These are phyloP conservation scores for Gadopsis marmoratus DNA, from an alignment of 2,797 vertebrate genomes.

Conservation along the genomic window DNA sequence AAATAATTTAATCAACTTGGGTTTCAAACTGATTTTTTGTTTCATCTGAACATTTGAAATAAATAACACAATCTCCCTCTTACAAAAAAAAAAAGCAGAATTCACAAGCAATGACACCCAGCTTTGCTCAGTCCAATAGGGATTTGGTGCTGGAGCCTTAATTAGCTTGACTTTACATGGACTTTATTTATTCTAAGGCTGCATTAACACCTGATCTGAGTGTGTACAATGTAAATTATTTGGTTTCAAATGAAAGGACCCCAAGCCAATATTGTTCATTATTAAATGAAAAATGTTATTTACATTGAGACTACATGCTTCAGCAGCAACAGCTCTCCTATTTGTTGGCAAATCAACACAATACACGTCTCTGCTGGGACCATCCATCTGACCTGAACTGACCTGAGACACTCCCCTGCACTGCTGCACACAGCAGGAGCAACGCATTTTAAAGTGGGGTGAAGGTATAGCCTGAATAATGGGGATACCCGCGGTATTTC, in stretches of 20 bases:
- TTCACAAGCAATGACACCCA: background rate
- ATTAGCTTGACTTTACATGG: background rate
- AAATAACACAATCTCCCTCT: background rate
- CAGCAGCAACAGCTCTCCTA: background rate
- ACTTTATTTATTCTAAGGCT: background rate
- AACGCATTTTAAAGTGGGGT: background rate
- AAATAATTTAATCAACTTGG: background rate
- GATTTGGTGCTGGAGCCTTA: background rate
- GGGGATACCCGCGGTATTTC: background rate
- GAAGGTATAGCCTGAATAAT: slow-evolving; percentile 7
- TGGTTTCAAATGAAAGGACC: background rate
- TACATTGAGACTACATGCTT: background rate
- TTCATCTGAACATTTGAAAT: background rate
- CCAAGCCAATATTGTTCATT: background rate
- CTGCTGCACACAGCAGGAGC: background rate
- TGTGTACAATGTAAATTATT: background rate
- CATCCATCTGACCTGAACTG: background rate
- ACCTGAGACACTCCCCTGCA: background rate
- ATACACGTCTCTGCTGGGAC: background rate
- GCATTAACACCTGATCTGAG: background rate
- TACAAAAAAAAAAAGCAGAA: background rate
- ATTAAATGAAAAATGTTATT: background rate
- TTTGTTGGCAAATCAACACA: slow-evolving; percentile 8
- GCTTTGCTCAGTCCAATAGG: too few relatives aligned
- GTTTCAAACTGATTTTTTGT: background rate